Base-by-base conservation (phyloP, 2,888 invertebrate genomes). In the Plusia festucae region DNA sequence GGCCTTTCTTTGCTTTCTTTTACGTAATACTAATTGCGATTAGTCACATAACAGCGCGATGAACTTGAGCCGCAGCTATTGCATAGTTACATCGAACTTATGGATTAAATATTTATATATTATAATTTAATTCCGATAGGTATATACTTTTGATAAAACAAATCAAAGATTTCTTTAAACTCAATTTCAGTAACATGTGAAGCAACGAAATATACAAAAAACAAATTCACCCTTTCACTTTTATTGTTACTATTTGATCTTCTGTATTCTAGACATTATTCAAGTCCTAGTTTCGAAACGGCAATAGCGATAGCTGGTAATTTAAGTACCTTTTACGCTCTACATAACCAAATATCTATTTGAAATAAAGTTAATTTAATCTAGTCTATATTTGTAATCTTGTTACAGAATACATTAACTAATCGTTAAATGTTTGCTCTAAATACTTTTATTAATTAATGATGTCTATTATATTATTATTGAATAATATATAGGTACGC, bases 1-100 rank as follows among this genome's bases (percentile, higher is more conserved):
- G 87, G 88, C 90, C 92, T 93, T 93, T 93, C 93, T 93, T 93
- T 82, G 93, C 94, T 94, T 94, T 94, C 94, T 93, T 92, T 94
- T 94, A 90, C 88, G 86, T 93, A 93, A 94, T 85, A 89, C 89
- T 87, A 90, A 88, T 89, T 91, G 92, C 91, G 92, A 91, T 91
- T 89, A 90, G 90, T 90, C 87, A 90, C 89, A 90, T 90, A 91
- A 90, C 88, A 86, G 84, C 88, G 78, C 90, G 88, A 87, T 92
- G 91, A 92, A 92, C 92, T 92, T 91, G 90, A 89, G 86, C 88
- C 86, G 61, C 64, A 58, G 68, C 57, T 65, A 70, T 70, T 65
- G 70, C 40, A 66, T 66, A 62, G 55, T 60, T 54, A 66, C 69
- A 75, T 75, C 68, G 49, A 65, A 61, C 65, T 65, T 54, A 56